Evolutionary conservation across 2,113 vertebrate genomes (phyloP).

Genomic region (Propithecus coquereli): DNA sequence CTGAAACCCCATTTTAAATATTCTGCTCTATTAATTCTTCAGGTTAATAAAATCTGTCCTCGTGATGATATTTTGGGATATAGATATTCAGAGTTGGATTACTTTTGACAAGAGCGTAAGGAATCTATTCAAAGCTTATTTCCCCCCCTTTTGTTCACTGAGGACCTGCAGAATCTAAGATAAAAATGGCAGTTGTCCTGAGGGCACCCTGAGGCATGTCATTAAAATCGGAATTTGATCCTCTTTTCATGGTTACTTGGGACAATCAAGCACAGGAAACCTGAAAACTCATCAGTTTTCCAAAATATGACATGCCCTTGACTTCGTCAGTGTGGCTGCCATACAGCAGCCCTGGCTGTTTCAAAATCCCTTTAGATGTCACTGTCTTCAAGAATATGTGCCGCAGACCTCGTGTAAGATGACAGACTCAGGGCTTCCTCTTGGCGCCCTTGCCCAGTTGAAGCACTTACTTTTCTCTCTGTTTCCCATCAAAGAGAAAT

Average conservation of each 20-base stretch:
- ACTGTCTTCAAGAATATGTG: constrained; percentile 94
- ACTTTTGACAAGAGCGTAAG: constrained; percentile 87
- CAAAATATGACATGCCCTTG: constrained; percentile 92
- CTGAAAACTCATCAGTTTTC: constrained; percentile 97
- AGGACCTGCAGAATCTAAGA: constrained; percentile 91
- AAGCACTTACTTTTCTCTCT: constrained; percentile 16
- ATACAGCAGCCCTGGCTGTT: constrained; percentile 78
- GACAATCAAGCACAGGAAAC: constrained; percentile 95
- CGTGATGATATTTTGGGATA: constrained; percentile 82
- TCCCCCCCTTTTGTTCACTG: constrained; percentile 81
- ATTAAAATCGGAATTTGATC: constrained; percentile 98
- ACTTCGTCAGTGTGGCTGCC: constrained; percentile 85
- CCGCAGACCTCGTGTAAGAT: constrained; percentile 34
- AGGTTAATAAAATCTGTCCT: constrained; percentile 80
- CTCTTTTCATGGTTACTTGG: constrained; percentile 91
- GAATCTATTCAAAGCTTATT: constrained; percentile 88
- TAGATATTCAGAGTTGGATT: constrained; percentile 87
- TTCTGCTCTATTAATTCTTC: constrained; percentile 80
- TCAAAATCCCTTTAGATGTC: constrained; percentile 98
- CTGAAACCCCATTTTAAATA: constrained; percentile 81
- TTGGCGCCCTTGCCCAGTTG: constrained; percentile 49
- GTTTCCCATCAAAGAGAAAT: constrained; percentile 71
- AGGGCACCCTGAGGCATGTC: constrained; percentile 95
- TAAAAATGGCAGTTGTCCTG: constrained; percentile 96
- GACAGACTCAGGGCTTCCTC: constrained; percentile 48